Evolutionary conservation across 1,140 invertebrate species (phyloP), one percentile per base, ranked within the genome.

Genomic region (Himalopsyche phryganea): DNA sequence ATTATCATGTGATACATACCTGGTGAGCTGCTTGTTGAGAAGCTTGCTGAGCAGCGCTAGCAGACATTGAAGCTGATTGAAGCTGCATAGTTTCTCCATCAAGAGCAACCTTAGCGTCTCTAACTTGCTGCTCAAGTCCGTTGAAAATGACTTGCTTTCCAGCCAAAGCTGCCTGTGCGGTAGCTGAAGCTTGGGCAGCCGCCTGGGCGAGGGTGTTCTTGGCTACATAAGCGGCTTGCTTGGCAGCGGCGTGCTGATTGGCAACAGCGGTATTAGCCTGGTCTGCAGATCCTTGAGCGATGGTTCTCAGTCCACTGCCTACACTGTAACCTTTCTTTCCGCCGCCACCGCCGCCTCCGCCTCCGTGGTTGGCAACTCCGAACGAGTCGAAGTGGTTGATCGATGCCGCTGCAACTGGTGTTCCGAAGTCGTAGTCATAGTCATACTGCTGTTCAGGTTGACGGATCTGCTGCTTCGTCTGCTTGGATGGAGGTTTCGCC

Each of bases 201-300:
- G 83, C 81, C 65, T 87, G 85, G 6, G 85, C 85, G 41, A 88
- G 63, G 0, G 82, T 85, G 62, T 87, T 88, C 69, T 88, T 88
- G 0, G 85, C 85, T 0, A 84, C 79, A 63, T 84, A 88, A 1
- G 85, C 85, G 0, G 85, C 85, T 67, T 86, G 85, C 42, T 81
- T 79, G 1, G 81, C 85, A 1, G 85, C 85, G 0, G 81, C 79
- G 15, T 83, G 80, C 64, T 87, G 85, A 63, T 82, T 85, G 6
- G 78, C 78, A 0, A 86, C 74, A 13, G 84, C 83, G 46, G 79
- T 84, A 57, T 84, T 81, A 1, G 88, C 88, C 65, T 87, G 83
- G 67, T 88, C 85, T 1, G 85, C 86, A 0, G 87, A 88, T 1
- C 86, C 86, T 4, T 75, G 71, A 18, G 76, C 76, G 19, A 77